Evolutionary conservation across 64 coral and sea anemone species (phyloP).

Genomic region (Montipora sp.): DNA sequence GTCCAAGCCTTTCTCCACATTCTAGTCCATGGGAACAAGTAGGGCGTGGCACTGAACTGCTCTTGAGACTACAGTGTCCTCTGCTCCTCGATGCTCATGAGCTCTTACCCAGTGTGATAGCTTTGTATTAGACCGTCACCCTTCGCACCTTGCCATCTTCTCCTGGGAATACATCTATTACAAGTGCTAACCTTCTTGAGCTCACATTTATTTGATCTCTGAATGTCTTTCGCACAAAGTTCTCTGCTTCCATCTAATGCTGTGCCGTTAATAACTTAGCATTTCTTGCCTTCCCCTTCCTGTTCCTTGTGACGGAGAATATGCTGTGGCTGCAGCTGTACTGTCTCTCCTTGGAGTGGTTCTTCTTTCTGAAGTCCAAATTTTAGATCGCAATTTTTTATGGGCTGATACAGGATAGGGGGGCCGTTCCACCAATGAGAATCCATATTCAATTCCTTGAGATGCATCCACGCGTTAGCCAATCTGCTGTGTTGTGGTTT

Average conservation of each 20-base stretch:
- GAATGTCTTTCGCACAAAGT: no score
- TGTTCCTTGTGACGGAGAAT: no score
- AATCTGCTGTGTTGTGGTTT: slow-evolving; percentile 55
- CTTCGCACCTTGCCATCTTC: slow-evolving; percentile 74
- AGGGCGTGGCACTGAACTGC: slow-evolving; percentile 66
- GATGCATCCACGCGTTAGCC: slow-evolving; percentile 45
- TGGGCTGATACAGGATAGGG: slow-evolving; percentile 22
- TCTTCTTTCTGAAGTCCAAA: slow-evolving; percentile 57
- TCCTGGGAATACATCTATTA: slow-evolving; percentile 77
- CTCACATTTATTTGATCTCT: no score
- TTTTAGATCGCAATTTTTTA: slow-evolving; percentile 69
- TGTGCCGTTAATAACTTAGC: no score
- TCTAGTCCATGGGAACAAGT: slow-evolving; percentile 63
- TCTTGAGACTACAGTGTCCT: slow-evolving; percentile 71
- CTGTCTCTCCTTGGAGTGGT: background rate
- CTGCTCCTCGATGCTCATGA: slow-evolving; percentile 66
- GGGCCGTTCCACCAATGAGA: slow-evolving; percentile 63
- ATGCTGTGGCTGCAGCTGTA: no score
- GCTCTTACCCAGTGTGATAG: slow-evolving; percentile 65
- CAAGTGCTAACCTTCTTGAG: background rate
- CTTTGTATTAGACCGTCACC: slow-evolving; percentile 73
- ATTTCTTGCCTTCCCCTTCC: no score
- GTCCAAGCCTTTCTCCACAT: background rate
- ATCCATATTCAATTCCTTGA: slow-evolving; percentile 7
- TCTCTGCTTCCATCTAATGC: no score